Base-by-base conservation (phyloP, 2,113 vertebrate genomes). In the Otolemur garnettii region DNA sequence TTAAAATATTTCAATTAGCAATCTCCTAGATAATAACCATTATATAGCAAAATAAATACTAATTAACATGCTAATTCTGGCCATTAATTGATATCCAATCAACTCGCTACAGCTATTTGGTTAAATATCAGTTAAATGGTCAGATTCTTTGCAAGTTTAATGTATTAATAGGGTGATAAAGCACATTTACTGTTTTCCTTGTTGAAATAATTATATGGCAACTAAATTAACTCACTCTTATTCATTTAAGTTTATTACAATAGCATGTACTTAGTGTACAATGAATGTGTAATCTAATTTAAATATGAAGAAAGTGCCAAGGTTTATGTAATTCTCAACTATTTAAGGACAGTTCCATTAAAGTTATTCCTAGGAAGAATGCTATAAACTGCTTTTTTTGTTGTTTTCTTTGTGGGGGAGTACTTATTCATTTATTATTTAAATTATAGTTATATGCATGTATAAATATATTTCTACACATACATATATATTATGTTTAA, bases 11-110 rank as follows among this genome's bases (percentile, higher is more conserved):
- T 98, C 91, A 97, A 98, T 98, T 98, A 98, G 83, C 90, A 97
- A 94, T 91, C 85, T 80, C 75, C 71, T 97, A 97, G 86, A 98
- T 96, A 98, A 94, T 81, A 95, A 95, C 53, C 28, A 93, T 77
- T 96, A 96, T 96, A 96, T 96, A 92, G 26, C 93, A 98, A 98
- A 97, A 98, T 98, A 98, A 98, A 98, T 97, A 45, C 45, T 93
- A 97, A 98, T 98, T 98, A 98, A 96, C 84, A 97, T 97, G 95
- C 38, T 98, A 98, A 98, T 98, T 97, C 96, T 97, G 59, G 72
- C 89, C 97, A 98, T 98, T 98, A 98, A 98, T 98, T 98, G 97
- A 97, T 98, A 97, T 97, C 79, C 91, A 98, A 97, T 97, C 96
- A 97, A 98, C 80, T 42, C 38, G 97, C 57, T 94, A 96, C 24